Base-by-base conservation (phyloP, 2,888 invertebrate genomes). In the Plagodis pulveraria region DNA sequence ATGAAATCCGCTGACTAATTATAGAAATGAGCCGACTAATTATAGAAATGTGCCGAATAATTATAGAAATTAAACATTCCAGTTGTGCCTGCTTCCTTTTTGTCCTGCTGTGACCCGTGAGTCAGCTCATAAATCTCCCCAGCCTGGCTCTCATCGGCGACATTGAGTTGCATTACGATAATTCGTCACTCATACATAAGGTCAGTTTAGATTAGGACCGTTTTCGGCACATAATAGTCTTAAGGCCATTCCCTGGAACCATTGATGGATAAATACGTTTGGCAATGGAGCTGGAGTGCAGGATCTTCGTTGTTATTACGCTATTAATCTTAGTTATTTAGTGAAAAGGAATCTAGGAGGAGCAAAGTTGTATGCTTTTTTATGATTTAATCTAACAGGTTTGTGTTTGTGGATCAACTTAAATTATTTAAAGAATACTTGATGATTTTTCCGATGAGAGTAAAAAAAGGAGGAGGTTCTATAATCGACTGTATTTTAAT, bases 161-260 rank as follows among this genome's bases (percentile, higher is more conserved):
- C 89, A 88, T 88, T 89, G 88, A 84, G 73, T 57, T 76, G 77
- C 80, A 84, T 84, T 89, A 81, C 76, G 72, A 78, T 78, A 78
- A 83, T 86, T 80, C 72, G 81, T 74, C 76, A 73, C 71, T 60
- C 64, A 63, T 54, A 60, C 57, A 67, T 72, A 68, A 84, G 81
- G 82, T 79, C 80, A 73, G 56, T 62, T 33, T 51, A 65, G 77
- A 85, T 83, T 84, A 86, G 76, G 77, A 76, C 69, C 74, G 76
- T 80, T 84, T 88, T 88, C 79, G 87, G 87, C 79, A 77, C 81
- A 78, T 80, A 82, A 74, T 79, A 78, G 80, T 73, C 77, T 74
- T 77, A 80, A 88, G 89, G 89, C 76, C 87, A 75, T 79, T 81
- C 73, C 67, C 71, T 73, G 80, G 77, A 62, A 77, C 80, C 80